Percentiles rank a stretch among this genome's conserved stretches.
These are phyloP conservation scores for Serilophus lunatus DNA, from an alignment of 2,113 vertebrate species.

Conservation along the genomic window DNA sequence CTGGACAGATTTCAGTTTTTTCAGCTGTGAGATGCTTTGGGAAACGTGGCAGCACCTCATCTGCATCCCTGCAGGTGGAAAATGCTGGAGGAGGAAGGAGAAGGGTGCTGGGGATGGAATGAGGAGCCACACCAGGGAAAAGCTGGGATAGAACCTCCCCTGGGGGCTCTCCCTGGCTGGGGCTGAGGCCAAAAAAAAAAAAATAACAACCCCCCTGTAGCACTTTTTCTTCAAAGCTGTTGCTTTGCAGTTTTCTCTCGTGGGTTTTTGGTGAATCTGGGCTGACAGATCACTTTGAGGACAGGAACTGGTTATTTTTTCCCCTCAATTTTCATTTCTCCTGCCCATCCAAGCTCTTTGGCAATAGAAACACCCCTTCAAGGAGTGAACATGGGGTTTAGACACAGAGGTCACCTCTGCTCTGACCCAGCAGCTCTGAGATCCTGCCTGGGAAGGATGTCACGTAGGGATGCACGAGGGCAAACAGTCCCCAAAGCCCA, in stretches of 20 bases:
- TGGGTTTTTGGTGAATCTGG: background rate
- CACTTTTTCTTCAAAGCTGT: background rate
- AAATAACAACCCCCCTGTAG: background rate
- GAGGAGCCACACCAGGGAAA: background rate
- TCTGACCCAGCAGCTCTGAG: accelerated
- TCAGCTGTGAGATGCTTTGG: background rate
- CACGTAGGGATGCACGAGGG: background rate
- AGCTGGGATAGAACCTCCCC: background rate
- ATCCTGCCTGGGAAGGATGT: background rate
- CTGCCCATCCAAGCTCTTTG: background rate
- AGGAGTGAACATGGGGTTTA: accelerated
- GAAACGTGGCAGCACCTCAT: background rate
- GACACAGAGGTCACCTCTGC: background rate
- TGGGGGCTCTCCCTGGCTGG: background rate
- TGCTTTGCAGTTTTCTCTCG: background rate
- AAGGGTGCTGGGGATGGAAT: background rate
- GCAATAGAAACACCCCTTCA: background rate
- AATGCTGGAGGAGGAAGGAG: background rate
- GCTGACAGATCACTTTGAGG: background rate
- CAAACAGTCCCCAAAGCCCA: background rate
- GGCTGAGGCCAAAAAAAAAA: accelerated
- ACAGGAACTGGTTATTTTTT: background rate
- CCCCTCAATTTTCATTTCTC: background rate
- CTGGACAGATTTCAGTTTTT: background rate
- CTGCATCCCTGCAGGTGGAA: background rate